A percentile compares a stretch with the other conserved stretches of the same genome.
Evolutionary conservation across 2,797 vertebrate species (phyloP).

Genomic region (Clarias platycephalus): DNA sequence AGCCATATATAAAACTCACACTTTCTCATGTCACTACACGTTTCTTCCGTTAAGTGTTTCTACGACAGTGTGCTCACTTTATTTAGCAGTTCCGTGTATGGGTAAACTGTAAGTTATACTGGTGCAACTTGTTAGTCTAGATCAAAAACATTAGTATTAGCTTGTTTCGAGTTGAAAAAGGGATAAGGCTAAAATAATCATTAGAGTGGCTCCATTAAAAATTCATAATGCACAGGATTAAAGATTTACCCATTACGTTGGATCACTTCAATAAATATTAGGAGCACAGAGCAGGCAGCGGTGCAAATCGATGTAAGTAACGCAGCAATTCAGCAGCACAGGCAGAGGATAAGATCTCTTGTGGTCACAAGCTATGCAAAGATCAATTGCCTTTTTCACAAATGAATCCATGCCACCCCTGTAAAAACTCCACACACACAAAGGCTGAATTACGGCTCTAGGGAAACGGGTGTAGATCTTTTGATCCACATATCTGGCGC

Average conservation of each 20-base stretch:
- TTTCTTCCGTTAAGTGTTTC: constrained; percentile 10
- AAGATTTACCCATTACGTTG: constrained; percentile 43
- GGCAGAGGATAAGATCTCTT: constrained; percentile 45
- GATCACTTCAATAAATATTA: constrained; percentile 40
- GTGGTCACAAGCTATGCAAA: constrained; percentile 43
- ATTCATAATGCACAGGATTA: constrained; percentile 44
- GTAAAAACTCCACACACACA: constrained; percentile 29
- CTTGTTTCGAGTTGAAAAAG: constrained; percentile 13
- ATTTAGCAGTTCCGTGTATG: constrained; percentile 28
- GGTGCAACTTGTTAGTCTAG: constrained; percentile 10
- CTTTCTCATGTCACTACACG: neutral
- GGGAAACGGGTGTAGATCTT: neutral
- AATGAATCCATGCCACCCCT: constrained; percentile 44
- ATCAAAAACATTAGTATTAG: constrained; percentile 25
- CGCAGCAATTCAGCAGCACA: constrained; percentile 43
- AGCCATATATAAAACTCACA: neutral
- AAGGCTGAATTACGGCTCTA: constrained; percentile 23
- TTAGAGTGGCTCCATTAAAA: constrained; percentile 31
- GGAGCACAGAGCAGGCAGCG: constrained; percentile 10
- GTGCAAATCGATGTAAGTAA: constrained; percentile 47
- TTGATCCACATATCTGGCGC: neutral
- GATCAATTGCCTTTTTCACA: constrained; percentile 44
- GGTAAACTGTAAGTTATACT: constrained; percentile 30
- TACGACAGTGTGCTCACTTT: constrained; percentile 24
- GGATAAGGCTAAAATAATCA: constrained; percentile 14